Evolutionary conservation across 2,888 invertebrate species (phyloP).

Genomic region (Caenorhabditis macrosperma): DNA sequence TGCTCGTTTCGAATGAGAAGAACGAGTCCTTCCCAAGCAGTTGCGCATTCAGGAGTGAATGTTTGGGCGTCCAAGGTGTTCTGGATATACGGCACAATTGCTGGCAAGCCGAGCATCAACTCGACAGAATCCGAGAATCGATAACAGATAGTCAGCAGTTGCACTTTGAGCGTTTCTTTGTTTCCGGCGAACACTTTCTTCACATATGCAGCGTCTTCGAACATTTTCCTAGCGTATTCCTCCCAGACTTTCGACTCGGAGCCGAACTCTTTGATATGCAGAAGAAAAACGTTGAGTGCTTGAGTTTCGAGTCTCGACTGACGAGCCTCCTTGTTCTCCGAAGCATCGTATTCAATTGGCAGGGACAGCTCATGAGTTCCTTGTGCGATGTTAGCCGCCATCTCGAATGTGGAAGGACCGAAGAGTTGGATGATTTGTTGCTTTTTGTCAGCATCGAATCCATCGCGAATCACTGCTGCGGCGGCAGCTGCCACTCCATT

Average conservation of each 20-base stretch:
- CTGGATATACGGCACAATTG: conserved; percentile 28
- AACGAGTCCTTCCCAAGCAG: conserved; percentile 36
- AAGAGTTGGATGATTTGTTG: conserved; percentile 47
- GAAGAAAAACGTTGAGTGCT: conserved; percentile 22
- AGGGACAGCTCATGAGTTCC: conserved; percentile 26
- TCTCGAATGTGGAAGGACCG: conserved; percentile 47
- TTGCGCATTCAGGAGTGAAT: conserved; percentile 33
- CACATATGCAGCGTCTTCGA: conserved; percentile 29
- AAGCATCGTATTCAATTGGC: conserved; percentile 37
- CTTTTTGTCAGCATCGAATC: conserved; percentile 67
- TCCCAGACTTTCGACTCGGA: conserved; percentile 17
- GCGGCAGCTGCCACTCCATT: conserved; percentile 56
- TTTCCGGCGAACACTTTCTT: conserved; percentile 46
- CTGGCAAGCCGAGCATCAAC: conserved; percentile 6
- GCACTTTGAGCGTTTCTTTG: conserved; percentile 24
- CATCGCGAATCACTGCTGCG: conserved; percentile 58
- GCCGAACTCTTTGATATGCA: conserved; percentile 10
- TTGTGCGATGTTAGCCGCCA: conserved; percentile 31
- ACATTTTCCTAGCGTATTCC: conserved; percentile 30
- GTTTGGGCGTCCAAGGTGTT: conserved; percentile 38
- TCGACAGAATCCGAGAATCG: conserved; percentile 21
- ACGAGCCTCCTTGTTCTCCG: conserved; percentile 43
- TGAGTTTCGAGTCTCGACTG: conserved; percentile 47
- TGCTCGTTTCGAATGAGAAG: conserved; percentile 2
- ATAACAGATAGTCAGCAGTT: conserved; percentile 27